Percentiles rank a stretch among this genome's conserved stretches.
Conservation (phyloP, 2,888 invertebrate species). For the Chironomus tentans region DNA sequence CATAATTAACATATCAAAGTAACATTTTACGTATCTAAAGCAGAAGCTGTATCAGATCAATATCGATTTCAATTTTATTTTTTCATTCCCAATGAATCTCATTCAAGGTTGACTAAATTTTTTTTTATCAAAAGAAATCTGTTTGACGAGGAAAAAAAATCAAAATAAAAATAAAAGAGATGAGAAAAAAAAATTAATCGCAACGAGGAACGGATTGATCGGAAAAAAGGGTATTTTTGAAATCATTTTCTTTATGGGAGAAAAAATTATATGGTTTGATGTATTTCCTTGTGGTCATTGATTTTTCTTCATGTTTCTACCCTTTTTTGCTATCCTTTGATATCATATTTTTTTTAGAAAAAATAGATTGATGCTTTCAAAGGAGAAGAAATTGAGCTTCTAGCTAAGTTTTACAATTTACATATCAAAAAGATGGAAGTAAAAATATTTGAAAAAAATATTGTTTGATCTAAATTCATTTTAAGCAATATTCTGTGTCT, state of each 20-base stretch:
- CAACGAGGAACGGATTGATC: background rate
- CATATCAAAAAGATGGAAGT: background rate
- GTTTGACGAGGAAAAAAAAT: background rate
- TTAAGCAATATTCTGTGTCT: background rate
- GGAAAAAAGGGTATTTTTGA: background rate
- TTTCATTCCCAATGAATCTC: background rate
- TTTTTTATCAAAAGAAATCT: background rate
- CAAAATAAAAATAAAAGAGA: background rate
- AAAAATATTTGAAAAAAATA: background rate
- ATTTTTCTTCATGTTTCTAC: background rate
- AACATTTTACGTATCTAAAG: background rate
- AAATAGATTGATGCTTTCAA: background rate
- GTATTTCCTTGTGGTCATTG: background rate
- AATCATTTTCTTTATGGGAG: background rate
- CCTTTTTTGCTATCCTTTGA: background rate
- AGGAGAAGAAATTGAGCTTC: background rate
- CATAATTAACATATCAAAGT: conserved; percentile 23
- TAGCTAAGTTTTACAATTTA: background rate
- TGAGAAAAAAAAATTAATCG: background rate
- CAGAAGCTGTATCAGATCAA: background rate
- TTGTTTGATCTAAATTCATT: background rate
- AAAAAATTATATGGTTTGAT: background rate
- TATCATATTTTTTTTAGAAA: background rate
- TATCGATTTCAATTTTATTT: background rate
- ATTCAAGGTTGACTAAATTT: background rate